Conservation (phyloP, 1,140 invertebrate genomes). For the Lysiphlebus fabarum region DNA sequence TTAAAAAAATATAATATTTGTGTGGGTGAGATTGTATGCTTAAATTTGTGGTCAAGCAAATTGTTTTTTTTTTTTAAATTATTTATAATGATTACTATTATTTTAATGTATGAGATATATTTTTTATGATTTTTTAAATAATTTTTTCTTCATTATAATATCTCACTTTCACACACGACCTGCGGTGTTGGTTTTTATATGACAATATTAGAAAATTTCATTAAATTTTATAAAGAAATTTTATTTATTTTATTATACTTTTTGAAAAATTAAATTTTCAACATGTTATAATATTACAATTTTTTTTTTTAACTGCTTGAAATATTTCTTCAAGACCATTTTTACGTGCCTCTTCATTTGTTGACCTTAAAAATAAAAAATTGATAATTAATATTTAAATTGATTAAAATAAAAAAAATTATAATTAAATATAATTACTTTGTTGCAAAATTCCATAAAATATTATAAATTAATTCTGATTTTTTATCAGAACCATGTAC, state of each 20-base stretch:
- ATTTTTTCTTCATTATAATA: not conserved
- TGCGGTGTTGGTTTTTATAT: not conserved
- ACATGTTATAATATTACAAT: constrained; percentile 36
- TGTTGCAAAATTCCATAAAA: constrained; percentile 40
- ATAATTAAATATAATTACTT: constrained; percentile 32
- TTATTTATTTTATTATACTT: constrained; percentile 2
- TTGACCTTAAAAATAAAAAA: constrained; percentile 33
- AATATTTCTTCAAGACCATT: constrained; percentile 43
- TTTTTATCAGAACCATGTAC: constrained; percentile 32
- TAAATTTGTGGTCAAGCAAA: not conserved
- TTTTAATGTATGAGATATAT: not conserved
- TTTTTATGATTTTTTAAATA: too few relatives aligned
- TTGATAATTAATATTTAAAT: constrained; percentile 11
- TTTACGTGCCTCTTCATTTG: constrained; percentile 32
- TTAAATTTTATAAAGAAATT: not conserved
- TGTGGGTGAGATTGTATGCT: too few relatives aligned
- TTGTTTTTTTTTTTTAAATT: constrained; percentile 1
- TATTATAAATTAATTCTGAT: constrained; percentile 39
- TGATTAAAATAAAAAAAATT: constrained; percentile 14
- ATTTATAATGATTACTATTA: constrained; percentile 5
- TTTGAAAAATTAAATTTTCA: constrained; percentile 7
- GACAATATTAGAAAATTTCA: not conserved
- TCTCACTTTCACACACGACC: constrained; percentile 2
- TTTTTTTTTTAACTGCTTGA: constrained; percentile 40
- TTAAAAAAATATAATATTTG: too few relatives aligned